phyloP scores from a whole-genome alignment of 2,888 invertebrate species.

The Diaphora mendica region DNA sequence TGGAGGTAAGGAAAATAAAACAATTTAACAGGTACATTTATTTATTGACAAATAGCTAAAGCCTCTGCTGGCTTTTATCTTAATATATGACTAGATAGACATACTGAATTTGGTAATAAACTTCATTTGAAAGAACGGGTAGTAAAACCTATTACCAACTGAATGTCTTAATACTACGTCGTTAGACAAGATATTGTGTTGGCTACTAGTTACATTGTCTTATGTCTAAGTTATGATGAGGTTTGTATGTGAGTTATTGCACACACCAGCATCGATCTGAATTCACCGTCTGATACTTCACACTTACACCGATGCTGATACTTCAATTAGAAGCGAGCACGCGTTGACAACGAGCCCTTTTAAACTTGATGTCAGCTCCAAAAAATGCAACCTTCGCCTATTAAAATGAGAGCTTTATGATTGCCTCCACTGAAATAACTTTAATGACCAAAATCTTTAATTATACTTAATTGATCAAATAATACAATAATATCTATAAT shows the following conservation, averaged over 20 bases:
- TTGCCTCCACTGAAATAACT: slow-evolving; percentile 19
- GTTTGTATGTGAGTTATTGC: slow-evolving; percentile 14
- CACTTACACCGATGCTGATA: slow-evolving; percentile 31
- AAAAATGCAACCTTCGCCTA: slow-evolving; percentile 32
- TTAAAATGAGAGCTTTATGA: slow-evolving; percentile 31
- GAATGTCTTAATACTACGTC: slow-evolving; percentile 35
- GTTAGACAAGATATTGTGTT: slow-evolving; percentile 27
- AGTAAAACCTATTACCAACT: slow-evolving; percentile 34
- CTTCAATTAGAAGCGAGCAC: slow-evolving; percentile 28
- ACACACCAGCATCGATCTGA: slow-evolving; percentile 18
- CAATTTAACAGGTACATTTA: slow-evolving; percentile 52
- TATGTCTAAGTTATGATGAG: slow-evolving; percentile 28
- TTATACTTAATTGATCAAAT: slow-evolving; percentile 29
- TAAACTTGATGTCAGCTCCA: slow-evolving; percentile 27
- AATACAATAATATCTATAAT: slow-evolving; percentile 32
- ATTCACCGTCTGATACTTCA: too few species aligned
- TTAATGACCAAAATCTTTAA: slow-evolving; percentile 24
- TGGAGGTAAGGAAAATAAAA: slow-evolving; percentile 45
- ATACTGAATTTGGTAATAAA: slow-evolving; percentile 50
- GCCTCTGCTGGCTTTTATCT: slow-evolving; percentile 45
- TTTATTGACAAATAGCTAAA: slow-evolving; percentile 61
- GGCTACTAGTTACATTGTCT: slow-evolving; percentile 35
- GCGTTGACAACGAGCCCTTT: slow-evolving; percentile 19
- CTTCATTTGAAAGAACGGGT: slow-evolving; percentile 34
- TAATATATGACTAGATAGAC: slow-evolving; percentile 62